Base-by-base conservation (phyloP, 2,888 invertebrate genomes). In the Gibbula magus region DNA sequence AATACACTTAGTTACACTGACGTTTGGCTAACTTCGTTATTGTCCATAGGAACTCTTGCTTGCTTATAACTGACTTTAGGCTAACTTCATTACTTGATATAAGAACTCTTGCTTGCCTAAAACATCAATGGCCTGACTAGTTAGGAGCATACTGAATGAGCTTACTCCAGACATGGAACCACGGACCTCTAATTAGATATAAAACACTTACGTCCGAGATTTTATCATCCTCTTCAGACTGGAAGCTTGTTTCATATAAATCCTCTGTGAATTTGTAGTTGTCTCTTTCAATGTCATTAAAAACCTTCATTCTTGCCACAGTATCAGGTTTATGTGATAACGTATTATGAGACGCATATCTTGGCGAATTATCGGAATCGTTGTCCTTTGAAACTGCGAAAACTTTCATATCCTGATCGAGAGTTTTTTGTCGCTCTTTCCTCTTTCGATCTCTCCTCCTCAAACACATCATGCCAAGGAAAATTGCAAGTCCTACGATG, bases 221-320 rank as follows among this genome's bases (percentile, higher is more conserved):
- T 70, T 70, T 70, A 35, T 70, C 70, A 39, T 70, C 70, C 35
- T 70, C 70, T 70, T 70, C 70, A 18, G 29, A 29, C 70, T 70
- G 70, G 39, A 70, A 70, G 10, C 32, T 32, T 39, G 70, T 32
- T 35, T 70, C 70, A 20, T 35, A 32, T 18, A 32, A 29, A 39
- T 70, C 70, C 20, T 61, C 61, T 1, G 20, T 25, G 70, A 70
- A 70, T 35, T 70, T 70, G 35, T 70, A 70, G 20, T 35, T 70
- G 70, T 70, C 35, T n/a, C 70, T 70, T 35, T 70, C 70, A 39
- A 70, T 70, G 32, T 70, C 70, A 20, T 70, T 35, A n/a, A 70
- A 70, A 16, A 70, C 70, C 39, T 70, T 32, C 70, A 32, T 70
- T 35, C 70, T 16, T 22, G 56, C 56, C 56, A 56, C 25, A 7